Conservation (phyloP, 2,113 vertebrate species). For the Benitochromis conjunctus region DNA sequence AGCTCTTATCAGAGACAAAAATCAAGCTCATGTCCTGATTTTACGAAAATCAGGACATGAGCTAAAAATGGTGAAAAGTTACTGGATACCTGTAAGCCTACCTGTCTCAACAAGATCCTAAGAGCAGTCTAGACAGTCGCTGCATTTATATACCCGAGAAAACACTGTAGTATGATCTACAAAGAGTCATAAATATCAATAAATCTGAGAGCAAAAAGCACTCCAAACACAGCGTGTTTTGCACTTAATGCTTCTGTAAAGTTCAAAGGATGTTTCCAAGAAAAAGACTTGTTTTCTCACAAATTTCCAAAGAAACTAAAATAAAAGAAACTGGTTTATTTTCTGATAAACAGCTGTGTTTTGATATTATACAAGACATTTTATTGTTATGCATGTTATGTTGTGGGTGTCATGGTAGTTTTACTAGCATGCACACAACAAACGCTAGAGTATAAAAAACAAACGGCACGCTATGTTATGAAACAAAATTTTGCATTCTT, state of each 20-base stretch:
- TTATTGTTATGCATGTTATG: neutral
- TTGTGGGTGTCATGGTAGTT: neutral
- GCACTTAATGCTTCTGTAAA: slow-evolving; percentile 43
- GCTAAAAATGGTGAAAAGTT: neutral
- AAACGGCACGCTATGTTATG: neutral
- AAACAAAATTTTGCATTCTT: neutral
- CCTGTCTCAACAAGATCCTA: slow-evolving; percentile 28
- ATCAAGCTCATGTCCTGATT: neutral
- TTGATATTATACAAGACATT: slow-evolving; percentile 2
- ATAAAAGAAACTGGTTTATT: slow-evolving; percentile 30
- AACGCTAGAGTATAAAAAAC: neutral
- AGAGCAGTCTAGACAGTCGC: neutral
- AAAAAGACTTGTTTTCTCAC: neutral
- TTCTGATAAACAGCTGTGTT: neutral
- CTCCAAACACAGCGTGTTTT: slow-evolving; percentile 50
- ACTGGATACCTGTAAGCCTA: slow-evolving; percentile 18
- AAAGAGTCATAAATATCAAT: slow-evolving; percentile 56
- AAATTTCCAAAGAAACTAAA: neutral
- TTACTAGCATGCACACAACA: neutral
- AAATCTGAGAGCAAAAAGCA: slow-evolving; percentile 26
- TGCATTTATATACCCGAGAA: slow-evolving; percentile 51
- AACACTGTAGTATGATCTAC: slow-evolving; percentile 25
- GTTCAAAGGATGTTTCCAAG: slow-evolving; percentile 42
- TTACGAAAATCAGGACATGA: fast-evolving
- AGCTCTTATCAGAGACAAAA: neutral